Conservation (phyloP, 2,797 vertebrate species). For the Gobio occitaniae region DNA sequence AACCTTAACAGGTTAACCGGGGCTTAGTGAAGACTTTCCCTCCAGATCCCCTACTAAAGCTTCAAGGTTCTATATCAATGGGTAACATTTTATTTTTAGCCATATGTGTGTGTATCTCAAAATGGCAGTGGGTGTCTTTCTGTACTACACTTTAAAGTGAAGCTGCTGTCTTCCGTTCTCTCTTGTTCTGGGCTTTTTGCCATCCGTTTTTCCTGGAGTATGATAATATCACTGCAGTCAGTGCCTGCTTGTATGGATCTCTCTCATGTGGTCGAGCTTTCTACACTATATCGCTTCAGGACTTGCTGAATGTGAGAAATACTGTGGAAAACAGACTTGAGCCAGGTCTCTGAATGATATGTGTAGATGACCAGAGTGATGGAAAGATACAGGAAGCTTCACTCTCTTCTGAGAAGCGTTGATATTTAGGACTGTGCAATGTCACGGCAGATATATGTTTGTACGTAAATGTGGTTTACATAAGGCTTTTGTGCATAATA, state of each 20-base stretch:
- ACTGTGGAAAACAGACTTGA: background rate
- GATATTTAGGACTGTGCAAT: background rate
- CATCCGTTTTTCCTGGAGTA: slow-evolving; percentile 3
- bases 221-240: slow-evolving; percentile 31
- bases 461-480: no score
- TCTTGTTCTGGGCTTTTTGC: slow-evolving; percentile 27
- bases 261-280: background rate
- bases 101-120: background rate
- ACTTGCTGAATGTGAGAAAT: background rate
- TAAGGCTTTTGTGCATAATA: background rate
- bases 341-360: background rate
- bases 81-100: slow-evolving; percentile 28
- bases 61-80: background rate
- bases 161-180: slow-evolving; percentile 1
- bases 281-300: slow-evolving; percentile 12
- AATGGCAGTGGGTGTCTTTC: background rate
- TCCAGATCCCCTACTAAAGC: background rate
- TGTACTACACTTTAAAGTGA: slow-evolving; percentile 12
- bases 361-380: background rate
- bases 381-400: background rate
- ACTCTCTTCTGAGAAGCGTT: background rate
- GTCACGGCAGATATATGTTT: background rate
- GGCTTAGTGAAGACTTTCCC: background rate
- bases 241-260: slow-evolving; percentile 5
- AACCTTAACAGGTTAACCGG: background rate